A percentile compares a stretch with the other conserved stretches of the same genome.
phyloP scores from a whole-genome alignment of 2,113 vertebrate genomes.

The Paratilapia polleni region DNA sequence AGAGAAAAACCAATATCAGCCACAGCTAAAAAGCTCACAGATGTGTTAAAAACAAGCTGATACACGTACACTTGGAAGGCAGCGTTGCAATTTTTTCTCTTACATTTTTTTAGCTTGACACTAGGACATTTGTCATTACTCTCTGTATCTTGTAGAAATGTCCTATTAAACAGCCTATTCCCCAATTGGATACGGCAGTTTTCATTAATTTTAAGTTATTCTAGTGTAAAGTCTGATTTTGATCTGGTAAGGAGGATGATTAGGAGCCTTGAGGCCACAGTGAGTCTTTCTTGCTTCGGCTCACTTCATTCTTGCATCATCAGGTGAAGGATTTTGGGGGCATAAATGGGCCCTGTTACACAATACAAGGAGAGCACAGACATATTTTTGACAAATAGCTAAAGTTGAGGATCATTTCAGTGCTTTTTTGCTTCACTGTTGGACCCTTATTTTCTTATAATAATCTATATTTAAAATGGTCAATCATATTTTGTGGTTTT shows the following conservation, averaged over 20 bases:
- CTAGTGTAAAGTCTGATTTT: neutral
- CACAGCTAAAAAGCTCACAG: neutral
- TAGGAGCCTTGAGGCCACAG: constrained; percentile 16
- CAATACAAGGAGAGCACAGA: neutral
- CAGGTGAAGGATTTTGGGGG: constrained; percentile 10
- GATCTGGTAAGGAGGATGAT: neutral
- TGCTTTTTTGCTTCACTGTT: neutral
- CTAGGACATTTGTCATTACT: neutral
- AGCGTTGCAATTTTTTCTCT: neutral
- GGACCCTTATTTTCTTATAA: neutral
- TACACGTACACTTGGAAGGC: neutral
- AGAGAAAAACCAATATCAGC: constrained; percentile 42
- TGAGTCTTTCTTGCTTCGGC: constrained; percentile 39
- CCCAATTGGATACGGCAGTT: neutral
- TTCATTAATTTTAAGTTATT: constrained; percentile 1
- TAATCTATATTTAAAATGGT: too few relatives aligned
- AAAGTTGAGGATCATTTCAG: neutral
- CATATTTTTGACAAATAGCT: neutral
- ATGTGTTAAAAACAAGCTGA: constrained; percentile 20
- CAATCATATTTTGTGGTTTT: neutral
- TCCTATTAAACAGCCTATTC: neutral
- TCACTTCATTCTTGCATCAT: constrained; percentile 68
- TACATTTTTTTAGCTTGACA: neutral
- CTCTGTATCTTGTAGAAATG: neutral
- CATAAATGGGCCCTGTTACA: neutral